Evolutionary conservation across 2,113 vertebrate genomes (phyloP), one percentile per base, ranked within the genome.

Genomic region (Dipodomys merriami): DNA sequence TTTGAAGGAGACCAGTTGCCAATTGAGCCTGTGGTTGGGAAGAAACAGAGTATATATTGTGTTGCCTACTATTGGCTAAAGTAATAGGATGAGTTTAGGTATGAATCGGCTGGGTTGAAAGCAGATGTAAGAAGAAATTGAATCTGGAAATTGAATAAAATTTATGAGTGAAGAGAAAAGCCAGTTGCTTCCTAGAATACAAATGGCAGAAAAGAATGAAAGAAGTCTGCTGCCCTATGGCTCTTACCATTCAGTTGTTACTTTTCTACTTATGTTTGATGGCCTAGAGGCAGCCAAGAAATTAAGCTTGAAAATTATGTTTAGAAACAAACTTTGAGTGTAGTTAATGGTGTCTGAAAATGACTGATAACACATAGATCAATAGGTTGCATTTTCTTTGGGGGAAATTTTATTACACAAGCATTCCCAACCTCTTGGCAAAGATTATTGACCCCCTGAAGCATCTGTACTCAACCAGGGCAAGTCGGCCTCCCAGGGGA

Each of bases 221-320:
- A n/a, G 39, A 39, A 90, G 81, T 79, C 72, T 81, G 7, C 60
- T 74, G 49, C 6, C 4, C 57, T 83, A 4, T 92, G 68, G n/a
- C 13, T 83, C 12, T 84, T 94, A 93, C n/a, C 69, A 79, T 82
- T 86, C 49, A 49, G 25, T 6, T 82, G 35, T 82, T 49, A 44
- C 29, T 64, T 78, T 88, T 27, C 44, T 29, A 88, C 33, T 86
- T 77, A 78, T 81, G 49, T 68, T 91, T 57, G 9, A 62, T 33
- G 46, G 27, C 13, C 67, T 33, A 27, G 85, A 7, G 76, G 49
- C 57, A 92, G 18, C 22, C 30, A 90, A 73, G 30, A 84, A 88
- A 89, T 69, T 6, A 87, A 86, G 74, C n/a, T 49, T 87, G 78
- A 91, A 91, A n/a, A 85, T 86, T 88, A 67, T 74, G 33, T 80